Conservation (phyloP, 2,888 invertebrate species). For the Hirtodrosophila cameraria region DNA sequence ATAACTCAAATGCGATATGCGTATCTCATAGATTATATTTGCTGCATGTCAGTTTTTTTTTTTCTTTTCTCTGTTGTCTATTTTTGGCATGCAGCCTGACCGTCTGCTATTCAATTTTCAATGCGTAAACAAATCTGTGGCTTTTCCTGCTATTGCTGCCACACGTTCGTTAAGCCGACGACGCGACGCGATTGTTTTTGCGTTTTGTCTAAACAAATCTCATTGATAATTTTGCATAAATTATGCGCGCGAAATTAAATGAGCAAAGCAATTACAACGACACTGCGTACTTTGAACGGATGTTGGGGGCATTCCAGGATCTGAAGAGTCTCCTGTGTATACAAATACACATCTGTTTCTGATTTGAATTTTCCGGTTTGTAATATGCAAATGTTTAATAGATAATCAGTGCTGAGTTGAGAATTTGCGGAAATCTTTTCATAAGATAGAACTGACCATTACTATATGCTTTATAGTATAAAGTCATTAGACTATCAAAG, state of each 20-base stretch:
- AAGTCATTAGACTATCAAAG: too few relatives aligned
- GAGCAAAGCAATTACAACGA: constrained; percentile 48
- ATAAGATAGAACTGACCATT: background rate
- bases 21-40: constrained; percentile 73
- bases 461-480: too few relatives aligned
- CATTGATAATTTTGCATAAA: constrained; percentile 69
- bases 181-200: constrained; percentile 42
- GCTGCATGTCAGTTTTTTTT: constrained; percentile 40
- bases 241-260: constrained; percentile 60
- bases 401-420: constrained; percentile 1
- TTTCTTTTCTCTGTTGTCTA: constrained; percentile 21
- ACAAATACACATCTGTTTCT: constrained; percentile 18
- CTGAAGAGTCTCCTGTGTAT: constrained; percentile 7
- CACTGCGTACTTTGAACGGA: constrained; percentile 23
- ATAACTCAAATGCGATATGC: constrained; percentile 78
- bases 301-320: constrained; percentile 46
- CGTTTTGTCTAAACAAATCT: constrained; percentile 66
- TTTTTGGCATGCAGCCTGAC: constrained; percentile 47
- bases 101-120: constrained; percentile 24
- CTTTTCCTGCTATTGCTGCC: constrained; percentile 58
- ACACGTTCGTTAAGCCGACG: constrained; percentile 44
- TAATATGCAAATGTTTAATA: constrained; percentile 21
- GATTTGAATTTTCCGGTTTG: constrained; percentile 32
- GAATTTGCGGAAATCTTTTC: background rate
- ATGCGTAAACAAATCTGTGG: constrained; percentile 65